phyloP scores from a whole-genome alignment of 2,113 vertebrate genomes.

The Ciconia boyciana region DNA sequence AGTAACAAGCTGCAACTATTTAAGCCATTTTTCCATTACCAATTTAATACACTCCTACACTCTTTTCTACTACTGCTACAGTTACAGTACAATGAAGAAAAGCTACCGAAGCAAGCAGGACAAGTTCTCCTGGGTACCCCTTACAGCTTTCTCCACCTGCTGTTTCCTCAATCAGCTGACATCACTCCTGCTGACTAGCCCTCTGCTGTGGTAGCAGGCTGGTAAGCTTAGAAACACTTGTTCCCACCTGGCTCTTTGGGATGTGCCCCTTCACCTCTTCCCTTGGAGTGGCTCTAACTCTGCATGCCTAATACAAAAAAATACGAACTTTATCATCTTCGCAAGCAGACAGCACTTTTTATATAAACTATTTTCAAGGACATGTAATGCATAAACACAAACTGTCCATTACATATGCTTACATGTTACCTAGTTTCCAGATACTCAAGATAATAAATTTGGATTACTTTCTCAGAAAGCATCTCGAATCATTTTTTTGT shows the following conservation, averaged over 20 bases:
- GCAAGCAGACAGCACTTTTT: background rate
- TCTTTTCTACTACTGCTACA: background rate
- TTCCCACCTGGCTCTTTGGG: background rate
- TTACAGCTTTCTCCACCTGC: background rate
- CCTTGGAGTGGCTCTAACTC: background rate
- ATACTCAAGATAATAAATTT: background rate
- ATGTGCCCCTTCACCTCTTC: background rate
- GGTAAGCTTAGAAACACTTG: background rate
- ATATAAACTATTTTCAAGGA: background rate
- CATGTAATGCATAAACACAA: background rate
- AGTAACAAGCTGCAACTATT: conserved; percentile 34
- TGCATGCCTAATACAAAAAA: background rate
- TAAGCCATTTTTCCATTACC: conserved; percentile 45
- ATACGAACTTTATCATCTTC: background rate
- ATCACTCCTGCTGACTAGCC: background rate
- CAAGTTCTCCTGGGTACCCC: background rate
- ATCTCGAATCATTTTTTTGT: background rate
- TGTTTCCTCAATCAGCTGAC: background rate
- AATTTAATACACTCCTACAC: conserved; percentile 27
- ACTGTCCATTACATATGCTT: background rate
- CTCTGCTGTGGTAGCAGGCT: background rate
- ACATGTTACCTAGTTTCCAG: background rate
- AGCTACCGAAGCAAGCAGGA: background rate
- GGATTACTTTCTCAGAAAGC: background rate
- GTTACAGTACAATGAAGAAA: background rate